Base-by-base conservation (phyloP, 1,140 invertebrate species). In the Diorhabda sublineata region DNA sequence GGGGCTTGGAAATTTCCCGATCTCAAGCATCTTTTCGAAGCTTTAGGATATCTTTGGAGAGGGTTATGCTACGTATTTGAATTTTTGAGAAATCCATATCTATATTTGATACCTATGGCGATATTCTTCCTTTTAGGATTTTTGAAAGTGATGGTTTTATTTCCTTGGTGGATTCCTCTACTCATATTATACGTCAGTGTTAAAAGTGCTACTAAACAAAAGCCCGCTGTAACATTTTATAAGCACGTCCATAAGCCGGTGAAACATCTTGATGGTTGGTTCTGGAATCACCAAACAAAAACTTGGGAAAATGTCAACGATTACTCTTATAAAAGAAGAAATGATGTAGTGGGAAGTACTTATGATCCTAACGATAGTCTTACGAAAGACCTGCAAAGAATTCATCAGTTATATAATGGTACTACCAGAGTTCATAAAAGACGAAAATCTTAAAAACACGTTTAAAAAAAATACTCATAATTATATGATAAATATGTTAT, bases 81-180 rank as follows among this genome's bases (percentile, higher is more conserved):
- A 26, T 76, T 74, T 60, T 68, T 78, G 6, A 70, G 69, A 59
- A 77, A 77, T 69, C 77, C 77, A 3, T 79, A 75, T 64, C 65
- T 79, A 44, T 79, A 79, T 67, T 64, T 79, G 3, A 66, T 79
- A 44, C 77, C 77, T 2, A 73, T 74, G 5, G 65, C 58, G 2
- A 11, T 79, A 41, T 79, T 76, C 64, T 80, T 77, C 58, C 64
- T 67, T 47, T 42, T 76, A 41, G 77, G 72, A 42, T 80, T 78
- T 56, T 64, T 73, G 42, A 63, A 67, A 11, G 72, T 79, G 6
- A n/a, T 80, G 8, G 64, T 73, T 5, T 62, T 81, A 45, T 81
- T 77, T 68, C 79, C 79, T n/a, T 80, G 79, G 79, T 80, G 79
- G 79, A 73, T 79, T n/a, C 79, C 79, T 2, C 64, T 75, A 2